Evolutionary conservation across 2,797 vertebrate species (phyloP).

Genomic region (Potorous gilbertii): DNA sequence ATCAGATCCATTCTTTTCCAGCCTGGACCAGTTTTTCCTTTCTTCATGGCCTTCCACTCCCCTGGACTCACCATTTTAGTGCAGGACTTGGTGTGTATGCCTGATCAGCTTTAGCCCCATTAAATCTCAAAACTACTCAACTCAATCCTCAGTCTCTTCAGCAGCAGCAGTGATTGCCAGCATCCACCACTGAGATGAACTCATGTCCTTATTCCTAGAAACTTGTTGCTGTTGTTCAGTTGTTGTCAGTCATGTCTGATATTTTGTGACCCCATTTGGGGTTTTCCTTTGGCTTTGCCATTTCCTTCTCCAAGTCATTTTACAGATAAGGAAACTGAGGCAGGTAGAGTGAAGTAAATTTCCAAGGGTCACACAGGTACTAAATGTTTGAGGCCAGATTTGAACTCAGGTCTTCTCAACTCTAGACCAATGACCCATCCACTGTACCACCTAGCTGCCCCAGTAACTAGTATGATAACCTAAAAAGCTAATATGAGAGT

Average conservation of each 20-base stretch:
- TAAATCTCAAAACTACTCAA: not conserved
- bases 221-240: not conserved
- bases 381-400: not conserved
- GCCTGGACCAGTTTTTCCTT: not conserved
- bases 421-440: not conserved
- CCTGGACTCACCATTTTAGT: not conserved
- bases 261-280: not conserved
- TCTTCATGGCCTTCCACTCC: not conserved
- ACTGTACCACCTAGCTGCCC: too few relatives aligned
- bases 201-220: not conserved
- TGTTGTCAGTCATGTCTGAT: not conserved
- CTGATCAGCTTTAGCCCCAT: not conserved
- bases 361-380: not conserved
- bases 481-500: too few relatives aligned
- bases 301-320: not conserved
- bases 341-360: not conserved
- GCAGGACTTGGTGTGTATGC: not conserved
- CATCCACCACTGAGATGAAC: not conserved
- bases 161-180: not conserved
- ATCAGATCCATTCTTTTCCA: not conserved
- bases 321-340: not conserved
- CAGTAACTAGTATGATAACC: too few relatives aligned
- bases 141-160: not conserved
- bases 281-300: not conserved
- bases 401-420: not conserved